Evolutionary conservation across 2,888 invertebrate species (phyloP).

Genomic region (Habroteleia sp.): DNA sequence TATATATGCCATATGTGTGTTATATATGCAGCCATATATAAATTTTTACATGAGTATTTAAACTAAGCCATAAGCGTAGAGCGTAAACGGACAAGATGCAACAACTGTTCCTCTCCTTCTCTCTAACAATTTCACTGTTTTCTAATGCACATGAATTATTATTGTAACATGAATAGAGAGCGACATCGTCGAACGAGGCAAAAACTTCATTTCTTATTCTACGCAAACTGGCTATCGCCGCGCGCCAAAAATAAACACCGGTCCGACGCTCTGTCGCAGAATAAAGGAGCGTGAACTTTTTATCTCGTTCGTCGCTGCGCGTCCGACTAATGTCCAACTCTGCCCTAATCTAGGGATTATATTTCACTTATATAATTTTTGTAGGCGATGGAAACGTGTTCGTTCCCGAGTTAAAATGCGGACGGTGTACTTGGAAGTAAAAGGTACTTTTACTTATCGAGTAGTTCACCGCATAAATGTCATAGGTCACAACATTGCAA

Average conservation of each 20-base stretch:
- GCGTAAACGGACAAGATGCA: no score
- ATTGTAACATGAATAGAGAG: conserved; percentile 39
- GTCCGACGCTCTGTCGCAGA: not conserved
- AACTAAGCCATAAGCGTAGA: no score
- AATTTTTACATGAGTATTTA: no score
- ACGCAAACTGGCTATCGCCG: conserved; percentile 15
- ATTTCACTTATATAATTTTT: conserved; percentile 61
- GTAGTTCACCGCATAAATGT: conserved; percentile 62
- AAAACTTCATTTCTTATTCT: conserved; percentile 34
- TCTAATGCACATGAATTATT: conserved; percentile 34
- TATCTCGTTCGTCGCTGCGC: conserved; percentile 33
- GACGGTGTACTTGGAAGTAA: conserved; percentile 65
- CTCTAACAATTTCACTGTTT: no score
- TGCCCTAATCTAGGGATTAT: conserved; percentile 41
- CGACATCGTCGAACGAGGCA: conserved; percentile 38
- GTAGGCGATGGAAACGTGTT: conserved; percentile 62
- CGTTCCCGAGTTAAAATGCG: conserved; percentile 62
- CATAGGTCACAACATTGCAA: conserved; percentile 41
- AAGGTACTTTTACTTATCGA: conserved; percentile 65
- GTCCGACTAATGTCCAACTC: conserved; percentile 38
- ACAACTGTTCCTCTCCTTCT: no score
- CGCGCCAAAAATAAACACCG: conserved; percentile 25
- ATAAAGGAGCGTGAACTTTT: conserved; percentile 34
- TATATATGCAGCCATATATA: no score
- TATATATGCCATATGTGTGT: no score